These are phyloP conservation scores for Chrosomus eos DNA, from an alignment of 2,797 vertebrate species.

Conservation along the genomic window DNA sequence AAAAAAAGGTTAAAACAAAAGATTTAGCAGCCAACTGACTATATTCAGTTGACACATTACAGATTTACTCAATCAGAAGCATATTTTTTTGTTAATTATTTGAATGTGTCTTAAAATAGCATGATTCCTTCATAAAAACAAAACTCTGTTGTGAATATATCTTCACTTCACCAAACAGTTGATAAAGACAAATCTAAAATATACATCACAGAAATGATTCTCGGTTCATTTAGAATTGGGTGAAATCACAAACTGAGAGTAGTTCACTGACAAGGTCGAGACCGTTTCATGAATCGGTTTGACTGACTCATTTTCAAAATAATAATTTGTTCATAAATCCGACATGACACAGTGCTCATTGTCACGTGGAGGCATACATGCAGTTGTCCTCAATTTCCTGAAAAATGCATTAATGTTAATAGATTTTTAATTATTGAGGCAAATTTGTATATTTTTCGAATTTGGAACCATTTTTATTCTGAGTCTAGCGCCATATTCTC, in stretches of 20 bases:
- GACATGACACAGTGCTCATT: neutral
- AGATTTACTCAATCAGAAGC: neutral
- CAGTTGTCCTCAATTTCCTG: neutral
- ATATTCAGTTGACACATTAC: neutral
- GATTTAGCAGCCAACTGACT: neutral
- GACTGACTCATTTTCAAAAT: neutral
- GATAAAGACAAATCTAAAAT: neutral
- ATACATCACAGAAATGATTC: neutral
- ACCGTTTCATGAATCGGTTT: neutral
- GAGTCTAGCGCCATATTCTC: neutral
- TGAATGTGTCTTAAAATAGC: neutral
- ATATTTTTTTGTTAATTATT: neutral
- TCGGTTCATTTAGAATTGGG: neutral
- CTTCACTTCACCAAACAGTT: neutral
- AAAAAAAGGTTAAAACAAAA: too few species aligned
- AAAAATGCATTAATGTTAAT: too few species aligned
- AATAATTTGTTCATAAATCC: neutral
- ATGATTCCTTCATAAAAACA: neutral
- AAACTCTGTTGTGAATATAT: neutral
- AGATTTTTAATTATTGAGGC: neutral
- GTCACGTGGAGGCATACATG: neutral
- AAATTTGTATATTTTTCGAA: neutral
- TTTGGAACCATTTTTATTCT: neutral
- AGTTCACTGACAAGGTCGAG: neutral
- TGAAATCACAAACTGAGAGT: neutral